phyloP scores from a whole-genome alignment of 2,888 invertebrate genomes.

The Agrochola lychnidis region DNA sequence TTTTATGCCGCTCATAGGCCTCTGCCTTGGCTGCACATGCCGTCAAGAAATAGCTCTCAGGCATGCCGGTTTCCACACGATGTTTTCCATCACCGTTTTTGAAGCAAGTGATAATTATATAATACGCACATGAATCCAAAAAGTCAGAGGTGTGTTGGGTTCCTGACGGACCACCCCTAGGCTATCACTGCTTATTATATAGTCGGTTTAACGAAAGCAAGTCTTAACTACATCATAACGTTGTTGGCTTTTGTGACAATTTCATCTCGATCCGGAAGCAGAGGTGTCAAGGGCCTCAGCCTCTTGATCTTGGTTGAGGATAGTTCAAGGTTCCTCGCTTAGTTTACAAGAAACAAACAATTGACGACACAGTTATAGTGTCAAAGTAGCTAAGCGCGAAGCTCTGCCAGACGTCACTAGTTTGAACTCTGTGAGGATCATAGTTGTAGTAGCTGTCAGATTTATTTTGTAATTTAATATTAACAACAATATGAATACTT shows the following conservation, averaged over 20 bases:
- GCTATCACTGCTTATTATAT: too few species aligned
- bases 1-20: too few species aligned
- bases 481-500: not conserved
- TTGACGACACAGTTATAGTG: not conserved
- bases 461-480: not conserved
- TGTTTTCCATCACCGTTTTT: too few species aligned
- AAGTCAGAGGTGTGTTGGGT: too few species aligned
- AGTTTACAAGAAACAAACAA: slow-evolving; percentile 24
- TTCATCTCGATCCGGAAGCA: not conserved
- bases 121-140: too few species aligned
- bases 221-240: not conserved
- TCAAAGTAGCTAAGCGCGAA: not conserved
- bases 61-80: too few species aligned
- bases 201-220: not conserved
- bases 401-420: not conserved
- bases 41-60: too few species aligned
- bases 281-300: not conserved
- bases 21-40: too few species aligned
- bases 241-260: not conserved
- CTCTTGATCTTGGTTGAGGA: slow-evolving; percentile 13
- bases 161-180: too few species aligned
- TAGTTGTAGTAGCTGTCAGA: not conserved
- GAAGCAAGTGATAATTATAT: too few species aligned
- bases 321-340: slow-evolving; percentile 11
- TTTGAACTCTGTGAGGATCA: not conserved